Conservation (phyloP, 2,113 vertebrate species). For the Caracal caracal region DNA sequence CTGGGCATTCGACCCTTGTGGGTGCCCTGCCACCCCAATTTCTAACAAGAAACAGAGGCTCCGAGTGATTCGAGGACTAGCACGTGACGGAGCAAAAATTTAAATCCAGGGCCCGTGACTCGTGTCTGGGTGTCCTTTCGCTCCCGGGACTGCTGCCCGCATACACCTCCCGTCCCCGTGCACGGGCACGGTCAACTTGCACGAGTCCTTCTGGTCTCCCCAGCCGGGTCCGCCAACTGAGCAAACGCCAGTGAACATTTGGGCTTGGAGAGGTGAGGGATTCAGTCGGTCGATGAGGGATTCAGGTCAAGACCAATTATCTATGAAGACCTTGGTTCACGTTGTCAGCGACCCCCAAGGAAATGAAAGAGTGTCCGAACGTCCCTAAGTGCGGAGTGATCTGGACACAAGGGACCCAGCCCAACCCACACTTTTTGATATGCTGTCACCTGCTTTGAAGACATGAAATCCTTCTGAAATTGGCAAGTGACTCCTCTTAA, state of each 20-base stretch:
- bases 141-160: background rate
- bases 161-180: background rate
- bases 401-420: background rate
- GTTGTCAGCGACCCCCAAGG: background rate
- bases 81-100: background rate
- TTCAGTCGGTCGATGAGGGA: slow-evolving; percentile 18
- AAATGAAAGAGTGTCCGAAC: background rate
- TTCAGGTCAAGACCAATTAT: slow-evolving; percentile 19
- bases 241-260: slow-evolving; percentile 39
- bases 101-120: background rate
- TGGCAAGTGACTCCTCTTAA: background rate
- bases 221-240: slow-evolving; percentile 31
- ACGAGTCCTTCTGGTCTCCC: background rate
- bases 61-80: background rate
- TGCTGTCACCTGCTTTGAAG: background rate
- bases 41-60: background rate
- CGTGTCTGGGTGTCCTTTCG: background rate
- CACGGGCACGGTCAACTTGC: background rate
- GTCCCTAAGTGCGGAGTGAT: background rate
- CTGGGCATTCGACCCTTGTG: background rate
- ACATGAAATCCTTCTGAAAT: background rate
- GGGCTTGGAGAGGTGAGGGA: background rate
- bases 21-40: background rate
- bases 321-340: slow-evolving; percentile 22
- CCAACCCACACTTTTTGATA: background rate